Evolutionary conservation across 2,888 invertebrate species (phyloP), one percentile per base, ranked within the genome.

Genomic region (Mimas tiliae): DNA sequence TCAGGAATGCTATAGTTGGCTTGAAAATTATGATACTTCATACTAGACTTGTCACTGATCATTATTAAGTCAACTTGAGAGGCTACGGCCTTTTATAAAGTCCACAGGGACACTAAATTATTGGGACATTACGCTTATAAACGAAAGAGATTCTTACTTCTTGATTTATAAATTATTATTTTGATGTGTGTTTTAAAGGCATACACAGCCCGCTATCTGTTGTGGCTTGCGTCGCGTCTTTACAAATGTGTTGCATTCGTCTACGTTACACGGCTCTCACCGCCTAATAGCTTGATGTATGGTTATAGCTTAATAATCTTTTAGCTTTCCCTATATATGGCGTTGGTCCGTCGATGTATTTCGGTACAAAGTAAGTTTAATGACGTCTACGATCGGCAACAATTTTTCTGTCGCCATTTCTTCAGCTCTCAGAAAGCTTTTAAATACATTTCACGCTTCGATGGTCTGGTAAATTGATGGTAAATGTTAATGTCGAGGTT

Each of bases 281-380:
- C 83, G 77, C 72, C 80, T 91, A 90, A 91, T 86, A 81, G 83
- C 69, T 79, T 90, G 87, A 91, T 88, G 80, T 90, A 91, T 90
- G 80, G 86, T 87, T 83, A 86, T 84, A 84, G 83, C 83, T 89
- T 85, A 84, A 87, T 88, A 88, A 89, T 85, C 82, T 83, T 77
- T 79, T 78, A 63, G 62, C n/a, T 48, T 65, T 38, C 53, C 45
- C 34, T 64, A 71, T 68, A 72, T 70, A 76, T 72, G 67, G 68
- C 70, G 67, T 67, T 69, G 64, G 45, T 50, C 69, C 66, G 21
- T 19, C 55, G 34, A 55, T 65, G 65, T 68, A 67, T 72, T 66
- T 71, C 42, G 63, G 79, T 76, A 75, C 74, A 79, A 83, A 82
- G 76, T 79, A 78, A 77, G 80, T 81, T 80, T 76, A 82, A 85